A percentile compares a stretch with the other conserved stretches of the same genome.
phyloP scores from a whole-genome alignment of 2,113 vertebrate species.

The Thoracochromis brauschi region DNA sequence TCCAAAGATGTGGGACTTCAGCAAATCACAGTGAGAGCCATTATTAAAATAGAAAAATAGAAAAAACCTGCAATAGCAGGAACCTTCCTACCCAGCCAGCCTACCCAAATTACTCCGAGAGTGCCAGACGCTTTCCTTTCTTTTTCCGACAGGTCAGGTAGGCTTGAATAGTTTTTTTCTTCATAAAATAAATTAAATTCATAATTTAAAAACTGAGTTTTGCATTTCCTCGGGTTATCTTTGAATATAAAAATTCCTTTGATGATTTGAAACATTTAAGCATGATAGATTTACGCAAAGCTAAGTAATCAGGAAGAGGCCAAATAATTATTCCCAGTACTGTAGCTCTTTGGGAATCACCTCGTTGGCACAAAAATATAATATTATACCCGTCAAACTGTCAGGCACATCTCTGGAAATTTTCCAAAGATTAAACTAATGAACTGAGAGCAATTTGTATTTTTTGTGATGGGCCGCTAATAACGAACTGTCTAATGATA shows the following conservation, averaged over 20 bases:
- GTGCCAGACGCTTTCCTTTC: not conserved
- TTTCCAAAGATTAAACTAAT: not conserved
- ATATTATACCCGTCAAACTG: not conserved
- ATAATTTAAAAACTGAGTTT: not conserved
- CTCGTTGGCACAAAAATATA: not conserved
- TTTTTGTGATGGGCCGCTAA: not conserved
- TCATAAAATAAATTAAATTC: not conserved
- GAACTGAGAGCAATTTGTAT: not conserved
- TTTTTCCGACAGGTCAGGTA: fast-evolving
- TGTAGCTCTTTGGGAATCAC: not conserved
- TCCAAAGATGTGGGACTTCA: not conserved
- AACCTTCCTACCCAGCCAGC: not conserved
- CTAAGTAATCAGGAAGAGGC: not conserved
- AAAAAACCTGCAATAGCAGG: not conserved
- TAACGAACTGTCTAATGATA: not conserved
- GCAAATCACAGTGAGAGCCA: not conserved
- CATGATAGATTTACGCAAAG: not conserved
- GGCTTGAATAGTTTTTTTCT: not conserved
- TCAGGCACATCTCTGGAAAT: not conserved
- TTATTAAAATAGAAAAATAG: fast-evolving
- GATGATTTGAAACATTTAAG: not conserved
- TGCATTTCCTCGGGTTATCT: not conserved
- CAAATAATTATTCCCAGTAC: not conserved
- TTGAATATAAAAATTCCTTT: not conserved
- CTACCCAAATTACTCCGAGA: fast-evolving